Conservation (phyloP, 1,140 invertebrate species). For the Acarapis woodi region DNA sequence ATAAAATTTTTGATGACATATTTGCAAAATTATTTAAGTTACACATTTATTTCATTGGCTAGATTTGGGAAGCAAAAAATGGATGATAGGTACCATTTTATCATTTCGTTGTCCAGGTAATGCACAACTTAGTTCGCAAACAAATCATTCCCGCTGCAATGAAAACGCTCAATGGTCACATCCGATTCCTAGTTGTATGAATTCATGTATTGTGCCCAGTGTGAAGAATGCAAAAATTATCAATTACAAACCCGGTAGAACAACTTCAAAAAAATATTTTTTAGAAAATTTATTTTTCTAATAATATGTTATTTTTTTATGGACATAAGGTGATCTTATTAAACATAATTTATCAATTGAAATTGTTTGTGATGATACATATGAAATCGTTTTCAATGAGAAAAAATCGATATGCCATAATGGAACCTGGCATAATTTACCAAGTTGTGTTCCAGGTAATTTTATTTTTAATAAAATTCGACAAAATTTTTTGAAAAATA, state of each 20-base stretch:
- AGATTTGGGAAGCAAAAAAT: too few species aligned
- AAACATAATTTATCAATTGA: constrained; percentile 53
- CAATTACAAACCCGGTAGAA: constrained; percentile 17
- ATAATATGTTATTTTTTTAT: too few species aligned
- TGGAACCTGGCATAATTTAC: constrained; percentile 79
- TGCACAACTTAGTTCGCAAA: too few species aligned
- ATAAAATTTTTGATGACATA: too few species aligned
- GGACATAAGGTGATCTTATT: too few species aligned
- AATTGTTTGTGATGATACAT: constrained; percentile 55
- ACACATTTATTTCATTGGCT: too few species aligned
- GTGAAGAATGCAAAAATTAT: constrained; percentile 46
- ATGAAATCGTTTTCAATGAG: constrained; percentile 46
- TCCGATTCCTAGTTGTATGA: constrained; percentile 56
- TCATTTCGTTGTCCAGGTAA: too few species aligned
- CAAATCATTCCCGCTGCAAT: too few species aligned
- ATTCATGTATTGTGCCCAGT: constrained; percentile 64
- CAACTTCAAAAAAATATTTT: too few species aligned
- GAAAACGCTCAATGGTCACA: constrained; percentile 76
- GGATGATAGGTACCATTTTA: too few species aligned
- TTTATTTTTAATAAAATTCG: not conserved
- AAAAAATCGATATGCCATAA: constrained; percentile 59
- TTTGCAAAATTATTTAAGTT: too few species aligned
- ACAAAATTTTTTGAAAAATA: not conserved
- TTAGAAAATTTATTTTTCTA: too few species aligned
- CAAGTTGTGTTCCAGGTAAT: constrained; percentile 49